Evolutionary conservation across 2,797 vertebrate species (phyloP).

Genomic region (Galagoides demidoff): DNA sequence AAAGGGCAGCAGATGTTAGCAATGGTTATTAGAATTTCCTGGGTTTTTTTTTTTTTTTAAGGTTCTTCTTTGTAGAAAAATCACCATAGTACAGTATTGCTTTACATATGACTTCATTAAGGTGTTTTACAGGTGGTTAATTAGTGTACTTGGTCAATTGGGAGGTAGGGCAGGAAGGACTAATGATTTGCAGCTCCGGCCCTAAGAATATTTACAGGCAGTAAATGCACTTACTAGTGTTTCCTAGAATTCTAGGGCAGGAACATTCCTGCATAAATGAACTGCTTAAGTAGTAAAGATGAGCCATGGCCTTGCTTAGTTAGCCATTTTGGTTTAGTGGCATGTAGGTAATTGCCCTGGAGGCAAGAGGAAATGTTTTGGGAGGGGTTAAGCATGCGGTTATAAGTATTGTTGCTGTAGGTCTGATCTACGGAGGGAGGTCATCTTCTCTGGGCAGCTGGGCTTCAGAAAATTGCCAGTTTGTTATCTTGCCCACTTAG

Average conservation of each 20-base stretch:
- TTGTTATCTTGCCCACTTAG: not conserved
- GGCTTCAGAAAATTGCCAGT: conserved; percentile 5
- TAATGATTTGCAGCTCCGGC: conserved; percentile 27
- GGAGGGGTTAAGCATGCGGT: not conserved
- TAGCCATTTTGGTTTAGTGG: conserved; percentile 12
- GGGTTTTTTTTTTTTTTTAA: not conserved
- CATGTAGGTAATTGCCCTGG: not conserved
- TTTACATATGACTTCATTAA: conserved; percentile 55
- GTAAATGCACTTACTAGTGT: not conserved
- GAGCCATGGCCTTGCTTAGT: not conserved
- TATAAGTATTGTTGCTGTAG: not conserved
- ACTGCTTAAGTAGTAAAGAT: not conserved
- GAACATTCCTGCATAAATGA: not conserved
- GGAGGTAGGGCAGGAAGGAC: not conserved
- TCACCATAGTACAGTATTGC: not conserved
- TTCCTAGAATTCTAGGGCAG: not conserved
- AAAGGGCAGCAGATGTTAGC: not conserved
- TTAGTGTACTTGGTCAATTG: conserved; percentile 44
- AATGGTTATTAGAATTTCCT: not conserved
- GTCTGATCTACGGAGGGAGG: not conserved
- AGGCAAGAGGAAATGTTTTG: not conserved
- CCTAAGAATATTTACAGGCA: conserved; percentile 33
- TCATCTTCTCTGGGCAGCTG: not conserved
- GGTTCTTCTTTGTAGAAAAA: conserved; percentile 39
- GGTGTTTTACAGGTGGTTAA: conserved; percentile 62